Evolutionary conservation across 2,797 vertebrate genomes (phyloP).

Genomic region (Sebastes reedi): DNA sequence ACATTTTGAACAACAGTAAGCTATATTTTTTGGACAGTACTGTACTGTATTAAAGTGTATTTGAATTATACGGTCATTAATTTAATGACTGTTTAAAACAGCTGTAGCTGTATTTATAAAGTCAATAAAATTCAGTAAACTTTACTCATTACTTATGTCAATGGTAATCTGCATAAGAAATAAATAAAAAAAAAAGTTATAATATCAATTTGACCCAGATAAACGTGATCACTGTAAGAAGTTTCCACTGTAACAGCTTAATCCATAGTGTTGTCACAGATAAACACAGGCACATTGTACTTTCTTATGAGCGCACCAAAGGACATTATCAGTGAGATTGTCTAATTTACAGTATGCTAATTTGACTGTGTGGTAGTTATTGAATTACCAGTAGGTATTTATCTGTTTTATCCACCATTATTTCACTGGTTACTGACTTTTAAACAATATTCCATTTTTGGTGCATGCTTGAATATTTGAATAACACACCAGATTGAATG

Average conservation of each 20-base stretch:
- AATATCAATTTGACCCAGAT: too few species aligned
- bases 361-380: not conserved
- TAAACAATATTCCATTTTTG: not conserved
- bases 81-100: too few species aligned
- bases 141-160: too few species aligned
- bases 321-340: not conserved
- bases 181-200: too few species aligned
- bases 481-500: not conserved
- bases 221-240: too few species aligned
- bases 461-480: not conserved
- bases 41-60: too few species aligned
- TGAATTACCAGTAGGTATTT: not conserved
- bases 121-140: too few species aligned
- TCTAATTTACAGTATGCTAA: not conserved
- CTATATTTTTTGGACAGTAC: accelerated
- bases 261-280: slow-evolving; percentile 6
- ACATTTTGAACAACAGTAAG: too few species aligned
- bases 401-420: not conserved
- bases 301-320: not conserved
- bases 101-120: too few species aligned
- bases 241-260: not conserved
- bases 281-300: not conserved
- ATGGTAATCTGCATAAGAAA: too few species aligned
- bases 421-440: not conserved
- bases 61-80: too few species aligned